Conservation (phyloP, 2,797 vertebrate species). For the Orestias chungarensis region DNA sequence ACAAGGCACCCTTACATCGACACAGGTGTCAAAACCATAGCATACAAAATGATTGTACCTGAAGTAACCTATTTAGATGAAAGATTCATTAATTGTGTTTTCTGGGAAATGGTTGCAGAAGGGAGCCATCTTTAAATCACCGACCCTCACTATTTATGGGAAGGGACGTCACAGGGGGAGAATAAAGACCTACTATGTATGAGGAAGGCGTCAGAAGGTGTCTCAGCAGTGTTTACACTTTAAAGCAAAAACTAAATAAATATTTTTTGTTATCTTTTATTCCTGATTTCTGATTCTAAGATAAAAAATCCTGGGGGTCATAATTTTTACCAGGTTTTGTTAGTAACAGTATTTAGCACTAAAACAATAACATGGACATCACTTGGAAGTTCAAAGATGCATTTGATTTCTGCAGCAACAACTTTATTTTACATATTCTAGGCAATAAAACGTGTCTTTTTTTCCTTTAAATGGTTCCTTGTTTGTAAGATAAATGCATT, state of each 20-base stretch:
- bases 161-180: no score
- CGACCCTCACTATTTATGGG: no score
- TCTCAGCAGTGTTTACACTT: not conserved
- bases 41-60: not conserved
- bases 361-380: not conserved
- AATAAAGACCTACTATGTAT: no score
- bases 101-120: not conserved
- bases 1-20: not conserved
- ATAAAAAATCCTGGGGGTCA: not conserved
- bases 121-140: no score
- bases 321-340: not conserved
- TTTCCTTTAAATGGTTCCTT: not conserved
- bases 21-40: not conserved
- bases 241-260: not conserved
- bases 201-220: no score
- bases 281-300: not conserved
- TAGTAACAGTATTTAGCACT: not conserved
- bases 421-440: not conserved
- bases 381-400: no score
- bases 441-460: not conserved
- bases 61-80: not conserved
- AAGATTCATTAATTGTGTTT: not conserved
- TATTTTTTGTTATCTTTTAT: not conserved
- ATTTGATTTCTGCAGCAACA: not conserved
- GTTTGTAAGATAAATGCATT: not conserved